phyloP scores from a whole-genome alignment of 2,888 invertebrate genomes.

The Eristalis intricaria region DNA sequence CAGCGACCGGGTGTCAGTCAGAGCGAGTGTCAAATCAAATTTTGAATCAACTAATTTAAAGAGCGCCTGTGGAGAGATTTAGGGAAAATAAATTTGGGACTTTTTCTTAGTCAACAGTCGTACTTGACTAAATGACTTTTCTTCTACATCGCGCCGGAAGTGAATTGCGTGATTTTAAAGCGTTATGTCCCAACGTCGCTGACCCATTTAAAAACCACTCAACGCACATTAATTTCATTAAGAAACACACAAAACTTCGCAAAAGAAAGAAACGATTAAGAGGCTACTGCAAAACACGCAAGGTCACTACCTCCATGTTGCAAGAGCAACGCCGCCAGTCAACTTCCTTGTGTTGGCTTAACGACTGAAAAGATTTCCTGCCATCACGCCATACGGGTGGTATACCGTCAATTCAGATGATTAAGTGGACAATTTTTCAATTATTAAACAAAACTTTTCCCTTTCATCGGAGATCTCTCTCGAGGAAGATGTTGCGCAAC shows the following conservation, averaged over 20 bases:
- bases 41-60: too few relatives aligned
- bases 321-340: background rate
- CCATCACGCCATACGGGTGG: background rate
- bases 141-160: background rate
- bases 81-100: too few relatives aligned
- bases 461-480: background rate
- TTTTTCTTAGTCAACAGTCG: background rate
- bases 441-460: conserved; percentile 30
- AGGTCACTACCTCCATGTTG: background rate
- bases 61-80: too few relatives aligned
- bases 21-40: background rate
- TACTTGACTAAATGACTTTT: too few relatives aligned
- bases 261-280: background rate
- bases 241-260: background rate
- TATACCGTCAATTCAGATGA: background rate
- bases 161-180: background rate
- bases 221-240: background rate
- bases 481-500: conserved; percentile 53
- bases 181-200: background rate
- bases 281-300: background rate
- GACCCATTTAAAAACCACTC: background rate
- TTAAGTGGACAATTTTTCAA: conserved; percentile 21
- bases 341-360: background rate
- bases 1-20: background rate
- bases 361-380: background rate